Base-by-base conservation (phyloP, 2,113 vertebrate genomes). In the Misgurnus mizolepis region DNA sequence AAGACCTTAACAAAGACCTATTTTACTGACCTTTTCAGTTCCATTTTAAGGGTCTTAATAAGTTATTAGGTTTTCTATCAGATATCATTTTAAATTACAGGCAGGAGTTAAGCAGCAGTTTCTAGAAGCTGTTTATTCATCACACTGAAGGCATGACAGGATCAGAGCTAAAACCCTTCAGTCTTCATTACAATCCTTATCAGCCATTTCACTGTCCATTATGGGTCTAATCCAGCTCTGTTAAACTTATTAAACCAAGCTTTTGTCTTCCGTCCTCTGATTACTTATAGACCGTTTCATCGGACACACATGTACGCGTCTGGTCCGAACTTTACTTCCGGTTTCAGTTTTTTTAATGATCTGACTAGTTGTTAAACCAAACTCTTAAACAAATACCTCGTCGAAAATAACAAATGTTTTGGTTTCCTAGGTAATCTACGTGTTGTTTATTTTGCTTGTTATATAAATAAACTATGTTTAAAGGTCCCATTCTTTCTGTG, bases 81-180 rank as follows among this genome's bases (percentile, higher is more conserved):
- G 15, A 67, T 81, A 34, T 4, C 17, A 49, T 45, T 72, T 67
- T 80, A 40, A 55, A 60, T 47, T 67, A 58, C 15, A 18, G 53
- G 67, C 84, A 83, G 83, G 83, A 88, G 86, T 88, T 87, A 89
- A 69, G 78, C 62, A 50, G 45, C n/a, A 71, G 75, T 79, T 64
- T 45, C 80, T 34, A 58, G 4, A 73, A 50, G 18, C 50, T 61
- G 50, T 58, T 53, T 15, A 83, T 87, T 78, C 66, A 10, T 70
- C 43, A 43, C 40, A 22, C 22, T 60, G 45, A 60, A 45, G n/a
- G 12, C n/a, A 27, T 12, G 50, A 60, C 18, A 45, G 15, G 17
- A 66, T 53, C 11, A 43, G 14, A 64, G 34, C 62, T 3, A 6
- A 10, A 22, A 6, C 7, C 27, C 49, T 55, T 34, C 22, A 40